Conservation (phyloP, 2,797 vertebrate genomes). For the Forpus xanthops region DNA sequence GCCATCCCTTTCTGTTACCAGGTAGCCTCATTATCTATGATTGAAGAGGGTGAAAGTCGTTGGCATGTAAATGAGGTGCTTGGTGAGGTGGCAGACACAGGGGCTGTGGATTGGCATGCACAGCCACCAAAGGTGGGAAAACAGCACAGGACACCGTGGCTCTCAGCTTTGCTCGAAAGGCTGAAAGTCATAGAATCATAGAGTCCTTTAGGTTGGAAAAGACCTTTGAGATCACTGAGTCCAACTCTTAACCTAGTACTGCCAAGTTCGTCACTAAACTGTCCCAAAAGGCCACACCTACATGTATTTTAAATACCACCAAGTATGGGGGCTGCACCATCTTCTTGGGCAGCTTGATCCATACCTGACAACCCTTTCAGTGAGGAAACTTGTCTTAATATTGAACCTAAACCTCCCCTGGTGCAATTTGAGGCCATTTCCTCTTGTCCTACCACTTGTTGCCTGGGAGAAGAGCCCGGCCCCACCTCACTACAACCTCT, state of each 20-base stretch:
- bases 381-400: neutral
- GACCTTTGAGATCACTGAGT: neutral
- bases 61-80: slow-evolving; percentile 13
- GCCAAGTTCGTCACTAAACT: neutral
- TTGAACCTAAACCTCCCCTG: neutral
- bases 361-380: neutral
- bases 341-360: neutral
- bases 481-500: neutral
- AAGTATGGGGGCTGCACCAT: neutral
- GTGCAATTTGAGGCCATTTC: neutral
- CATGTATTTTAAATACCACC: neutral
- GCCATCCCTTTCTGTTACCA: neutral
- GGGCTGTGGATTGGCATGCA: slow-evolving; percentile 28
- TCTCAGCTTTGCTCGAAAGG: neutral
- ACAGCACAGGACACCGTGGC: neutral
- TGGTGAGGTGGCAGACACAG: slow-evolving; percentile 25
- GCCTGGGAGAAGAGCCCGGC: neutral
- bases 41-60: neutral
- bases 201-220: neutral
- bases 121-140: neutral
- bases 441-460: neutral
- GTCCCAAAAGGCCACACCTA: neutral
- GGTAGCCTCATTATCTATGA: neutral
- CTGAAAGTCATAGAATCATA: neutral
- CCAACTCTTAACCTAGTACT: neutral